Evolutionary conservation across 1,140 invertebrate species (phyloP), one percentile per base, ranked within the genome.

Genomic region (Drosophila persimilis): DNA sequence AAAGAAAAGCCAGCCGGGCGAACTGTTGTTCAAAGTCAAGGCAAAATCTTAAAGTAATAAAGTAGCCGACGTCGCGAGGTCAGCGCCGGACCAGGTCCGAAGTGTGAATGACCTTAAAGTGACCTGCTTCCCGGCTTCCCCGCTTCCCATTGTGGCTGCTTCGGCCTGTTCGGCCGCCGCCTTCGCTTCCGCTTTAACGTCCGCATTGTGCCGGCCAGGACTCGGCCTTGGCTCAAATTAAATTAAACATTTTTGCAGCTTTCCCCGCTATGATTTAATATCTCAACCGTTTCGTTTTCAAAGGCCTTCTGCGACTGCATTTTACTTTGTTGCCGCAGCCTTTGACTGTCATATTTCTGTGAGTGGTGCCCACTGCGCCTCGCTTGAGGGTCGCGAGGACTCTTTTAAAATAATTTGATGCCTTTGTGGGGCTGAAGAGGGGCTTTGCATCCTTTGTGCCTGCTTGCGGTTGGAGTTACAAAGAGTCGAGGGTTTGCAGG

Each of bases 21-120:
- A 88, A 88, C 78, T 86, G 83, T 78, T 86, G 83, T 83, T 88
- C 83, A 88, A 88, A 88, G 83, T 88, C 83, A 88, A 88, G 83
- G 83, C 78, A 48, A 88, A 88, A 88, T 83, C 78, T 88, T 88
- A 89, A 88, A 88, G 83, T 88, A 88, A 88, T 88, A 88, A 88
- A 89, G 78, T 88, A 88, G 83, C 78, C 74, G 62, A 43, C 72
- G 55, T 67, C 48, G 58, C 81, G 77, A 76, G 83, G 81, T 88
- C 83, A 83, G 53, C 60, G 63, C 78, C 60, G 74, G 59, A 53
- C 50, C 44, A 48, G 51, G 58, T 45, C 59, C 53, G 29, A 46
- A 52, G 84, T 89, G 83, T 88, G 83, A 88, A 89, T 88, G 83
- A 88, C 83, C 83, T 81, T 79, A 79, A 83, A 88, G 67, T 83